Base-by-base conservation (phyloP, 2,797 vertebrate species). In the Heteromormyrus szaboi region DNA sequence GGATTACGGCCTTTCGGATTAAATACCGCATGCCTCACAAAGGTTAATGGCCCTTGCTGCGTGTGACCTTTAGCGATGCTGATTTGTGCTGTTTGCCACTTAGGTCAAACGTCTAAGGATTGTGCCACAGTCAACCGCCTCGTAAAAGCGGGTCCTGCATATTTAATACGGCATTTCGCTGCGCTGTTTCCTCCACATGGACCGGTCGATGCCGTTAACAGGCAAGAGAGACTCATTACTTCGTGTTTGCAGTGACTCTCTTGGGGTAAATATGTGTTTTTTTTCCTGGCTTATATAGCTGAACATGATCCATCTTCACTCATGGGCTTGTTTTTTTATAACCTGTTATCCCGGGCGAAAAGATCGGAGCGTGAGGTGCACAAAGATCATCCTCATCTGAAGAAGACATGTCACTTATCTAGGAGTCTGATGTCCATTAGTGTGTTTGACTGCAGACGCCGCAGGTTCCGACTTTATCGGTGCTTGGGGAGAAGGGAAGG, bases 301-400 rank as follows among this genome's bases (percentile, higher is more conserved):
- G 48, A 29, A 79, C 12, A 17, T 29, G 25, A 12, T 44, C 37
- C 44, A 17, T 44, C 17, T 19, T 95, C 94, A 96, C 72, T 96
- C 95, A 59, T 94, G 96, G 2, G 5, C 6, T 59, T 17, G 3
- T 93, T 95, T 87, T 95, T 92, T 95, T 96, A 91, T 96, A 94
- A 85, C 95, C 95, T 9, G 93, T 95, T 59, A 96, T 96, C 92
- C 96, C 96, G 90, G 90, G 92, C 89, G 91, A 14, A 93, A 93
- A 91, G 44, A 50, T 33, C 2, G 25, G 46, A 33, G 12, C 8
- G 25, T 12, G 22, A 25, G 81, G 44, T 51, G 81, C 19, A 50
- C 19, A 84, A 51, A 84, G 41, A 84, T 50, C 50, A 12, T 22
- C 11, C 44, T 53, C 48, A 56, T 56, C 44, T 41, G n/a, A 19